Evolutionary conservation across 1,140 invertebrate species (phyloP).

Genomic region (Drosophila watanabei): DNA sequence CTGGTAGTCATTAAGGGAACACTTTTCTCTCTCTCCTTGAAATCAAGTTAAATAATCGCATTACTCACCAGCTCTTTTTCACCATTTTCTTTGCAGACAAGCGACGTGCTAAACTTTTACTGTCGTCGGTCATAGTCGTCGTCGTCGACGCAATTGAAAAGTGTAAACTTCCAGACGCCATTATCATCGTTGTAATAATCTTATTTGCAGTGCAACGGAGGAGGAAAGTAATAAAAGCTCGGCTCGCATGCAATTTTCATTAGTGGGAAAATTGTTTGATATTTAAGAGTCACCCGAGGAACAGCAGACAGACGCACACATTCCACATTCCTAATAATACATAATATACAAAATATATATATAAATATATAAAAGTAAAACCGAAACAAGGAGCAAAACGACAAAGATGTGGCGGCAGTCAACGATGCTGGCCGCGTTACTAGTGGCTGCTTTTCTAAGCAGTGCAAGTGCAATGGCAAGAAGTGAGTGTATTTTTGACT

Average conservation of each 20-base stretch:
- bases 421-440: slow-evolving; percentile 82
- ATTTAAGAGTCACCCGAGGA: slow-evolving; percentile 40
- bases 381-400: slow-evolving; percentile 30
- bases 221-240: slow-evolving; percentile 55
- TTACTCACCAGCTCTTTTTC: slow-evolving; percentile 29
- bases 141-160: slow-evolving; percentile 33
- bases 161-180: slow-evolving; percentile 51
- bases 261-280: slow-evolving; percentile 67
- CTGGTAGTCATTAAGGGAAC: slow-evolving; percentile 34
- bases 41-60: slow-evolving; percentile 48
- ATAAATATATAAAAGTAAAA: slow-evolving; percentile 35
- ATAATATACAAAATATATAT: slow-evolving; percentile 15
- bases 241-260: slow-evolving; percentile 76
- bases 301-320: slow-evolving; percentile 35
- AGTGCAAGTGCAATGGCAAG: slow-evolving; percentile 53
- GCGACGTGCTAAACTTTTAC: slow-evolving; percentile 50
- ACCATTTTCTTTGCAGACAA: slow-evolving; percentile 57
- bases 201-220: slow-evolving; percentile 53
- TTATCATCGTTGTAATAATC: slow-evolving; percentile 41
- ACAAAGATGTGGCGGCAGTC: slow-evolving; percentile 80
- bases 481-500: slow-evolving; percentile 57
- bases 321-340: slow-evolving; percentile 52
- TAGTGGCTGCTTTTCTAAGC: slow-evolving; percentile 72
- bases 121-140: slow-evolving; percentile 1
- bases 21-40: slow-evolving; percentile 30